Conservation (phyloP, 2,888 invertebrate genomes). For the Homarus gammarus region DNA sequence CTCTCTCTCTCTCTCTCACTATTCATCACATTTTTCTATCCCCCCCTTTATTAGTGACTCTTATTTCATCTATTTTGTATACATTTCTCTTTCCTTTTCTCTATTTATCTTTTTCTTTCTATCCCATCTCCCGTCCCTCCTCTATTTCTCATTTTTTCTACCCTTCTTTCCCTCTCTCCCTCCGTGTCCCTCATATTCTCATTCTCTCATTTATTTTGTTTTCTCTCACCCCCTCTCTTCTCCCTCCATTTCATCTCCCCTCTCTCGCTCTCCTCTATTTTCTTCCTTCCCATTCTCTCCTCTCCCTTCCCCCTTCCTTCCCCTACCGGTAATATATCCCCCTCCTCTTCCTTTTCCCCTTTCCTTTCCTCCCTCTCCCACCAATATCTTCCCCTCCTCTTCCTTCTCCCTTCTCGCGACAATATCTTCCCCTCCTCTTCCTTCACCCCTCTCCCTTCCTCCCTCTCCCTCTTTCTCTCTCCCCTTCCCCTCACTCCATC, state of each 20-base stretch:
- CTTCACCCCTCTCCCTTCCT: constrained; percentile 11
- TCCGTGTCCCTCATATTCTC: background rate
- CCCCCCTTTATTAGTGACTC: too few relatives aligned
- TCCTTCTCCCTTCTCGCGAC: background rate
- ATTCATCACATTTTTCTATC: too few relatives aligned
- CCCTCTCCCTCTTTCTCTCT: background rate
- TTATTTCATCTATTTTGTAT: too few relatives aligned
- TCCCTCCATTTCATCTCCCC: background rate
- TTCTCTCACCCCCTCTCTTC: background rate
- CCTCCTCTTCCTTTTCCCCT: background rate
- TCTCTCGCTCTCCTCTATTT: background rate
- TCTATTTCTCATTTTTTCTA: background rate
- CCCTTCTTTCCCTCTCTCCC: background rate
- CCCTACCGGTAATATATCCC: background rate
- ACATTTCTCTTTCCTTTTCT: background rate
- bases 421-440: background rate
- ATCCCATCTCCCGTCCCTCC: too few relatives aligned
- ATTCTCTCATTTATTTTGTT: background rate
- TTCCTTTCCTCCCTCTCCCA: constrained; percentile 3
- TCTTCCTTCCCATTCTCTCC: background rate
- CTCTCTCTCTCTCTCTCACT: background rate
- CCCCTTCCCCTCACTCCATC: background rate
- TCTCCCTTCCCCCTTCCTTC: background rate
- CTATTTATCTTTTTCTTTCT: background rate
- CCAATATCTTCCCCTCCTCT: background rate